Evolutionary conservation across 1,140 invertebrate genomes (phyloP).

Genomic region (Psilanteris sp.): DNA sequence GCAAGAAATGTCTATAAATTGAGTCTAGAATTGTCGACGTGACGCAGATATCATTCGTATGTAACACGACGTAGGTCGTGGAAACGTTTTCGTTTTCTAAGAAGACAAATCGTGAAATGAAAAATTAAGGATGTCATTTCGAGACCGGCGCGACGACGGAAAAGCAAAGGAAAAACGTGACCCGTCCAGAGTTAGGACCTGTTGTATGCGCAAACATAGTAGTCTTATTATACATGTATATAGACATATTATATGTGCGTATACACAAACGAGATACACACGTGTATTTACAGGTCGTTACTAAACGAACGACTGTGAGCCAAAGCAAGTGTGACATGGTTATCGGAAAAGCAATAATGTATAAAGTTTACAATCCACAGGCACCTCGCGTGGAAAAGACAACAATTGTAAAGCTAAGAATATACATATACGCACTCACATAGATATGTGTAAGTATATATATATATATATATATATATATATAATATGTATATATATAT

Average conservation of each 20-base stretch:
- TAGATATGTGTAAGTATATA: constrained; percentile 2
- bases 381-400: constrained; percentile 68
- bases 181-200: constrained; percentile 50
- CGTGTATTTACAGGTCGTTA: constrained; percentile 56
- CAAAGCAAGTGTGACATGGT: constrained; percentile 67
- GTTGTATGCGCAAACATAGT: constrained; percentile 57
- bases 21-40: constrained; percentile 32
- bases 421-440: constrained; percentile 61
- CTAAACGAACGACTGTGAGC: constrained; percentile 61
- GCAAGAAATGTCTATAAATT: constrained; percentile 45
- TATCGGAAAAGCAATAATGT: constrained; percentile 80
- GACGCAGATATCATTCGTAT: constrained; percentile 45
- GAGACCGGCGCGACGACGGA: constrained; percentile 36
- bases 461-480: constrained; percentile 38
- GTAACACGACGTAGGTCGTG: constrained; percentile 27
- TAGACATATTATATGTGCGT: neutral
- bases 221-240: constrained; percentile 20
- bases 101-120: constrained; percentile 61
- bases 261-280: neutral
- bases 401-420: constrained; percentile 72
- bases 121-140: constrained; percentile 63
- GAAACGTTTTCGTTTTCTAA: constrained; percentile 57
- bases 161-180: constrained; percentile 58
- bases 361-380: constrained; percentile 76
- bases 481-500: constrained; percentile 46